A percentile compares a stretch with the other conserved stretches of the same genome.
Evolutionary conservation across 2,797 vertebrate genomes (phyloP).

Genomic region (Paratrypauchen microcephalus): DNA sequence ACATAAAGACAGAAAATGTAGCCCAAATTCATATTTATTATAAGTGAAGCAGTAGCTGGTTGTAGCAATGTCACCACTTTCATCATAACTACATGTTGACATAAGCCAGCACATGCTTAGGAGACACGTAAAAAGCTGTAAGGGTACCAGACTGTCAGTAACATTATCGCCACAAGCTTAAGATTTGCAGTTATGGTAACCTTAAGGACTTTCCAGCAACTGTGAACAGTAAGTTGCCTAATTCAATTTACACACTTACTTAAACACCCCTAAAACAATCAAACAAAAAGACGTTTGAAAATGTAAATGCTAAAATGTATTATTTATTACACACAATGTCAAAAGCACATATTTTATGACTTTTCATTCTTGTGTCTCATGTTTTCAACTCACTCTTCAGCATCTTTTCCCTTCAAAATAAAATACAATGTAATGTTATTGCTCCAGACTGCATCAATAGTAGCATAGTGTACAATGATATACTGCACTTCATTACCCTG

Average conservation of each 20-base stretch:
- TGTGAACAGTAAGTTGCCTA: not conserved
- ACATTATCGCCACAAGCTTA: conserved; percentile 61
- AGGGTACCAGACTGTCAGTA: conserved; percentile 42
- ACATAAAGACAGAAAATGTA: not conserved
- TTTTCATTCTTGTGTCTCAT: conserved; percentile 37
- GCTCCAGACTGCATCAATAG: not conserved
- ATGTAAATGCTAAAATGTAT: conserved; percentile 51
- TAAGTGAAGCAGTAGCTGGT: not conserved
- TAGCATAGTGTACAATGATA: not conserved
- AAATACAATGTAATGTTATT: conserved; percentile 10
- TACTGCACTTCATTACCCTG: conserved; percentile 53
- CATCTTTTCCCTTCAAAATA: conserved; percentile 64
- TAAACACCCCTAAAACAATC: not conserved
- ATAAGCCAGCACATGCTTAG: conserved; percentile 31
- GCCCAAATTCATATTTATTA: not conserved
- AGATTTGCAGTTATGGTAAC: conserved; percentile 68
- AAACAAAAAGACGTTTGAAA: not conserved
- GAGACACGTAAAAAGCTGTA: conserved; percentile 39
- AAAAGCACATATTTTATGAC: conserved; percentile 72
- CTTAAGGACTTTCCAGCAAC: conserved; percentile 24
- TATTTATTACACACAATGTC: conserved; percentile 44
- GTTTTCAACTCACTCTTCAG: conserved; percentile 58
- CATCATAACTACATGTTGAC: conserved; percentile 25
- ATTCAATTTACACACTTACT: not conserved
- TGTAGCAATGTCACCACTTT: conserved; percentile 42